These are phyloP conservation scores for Heteromurus nitidus DNA, from an alignment of 2,888 invertebrate species.

Conservation along the genomic window DNA sequence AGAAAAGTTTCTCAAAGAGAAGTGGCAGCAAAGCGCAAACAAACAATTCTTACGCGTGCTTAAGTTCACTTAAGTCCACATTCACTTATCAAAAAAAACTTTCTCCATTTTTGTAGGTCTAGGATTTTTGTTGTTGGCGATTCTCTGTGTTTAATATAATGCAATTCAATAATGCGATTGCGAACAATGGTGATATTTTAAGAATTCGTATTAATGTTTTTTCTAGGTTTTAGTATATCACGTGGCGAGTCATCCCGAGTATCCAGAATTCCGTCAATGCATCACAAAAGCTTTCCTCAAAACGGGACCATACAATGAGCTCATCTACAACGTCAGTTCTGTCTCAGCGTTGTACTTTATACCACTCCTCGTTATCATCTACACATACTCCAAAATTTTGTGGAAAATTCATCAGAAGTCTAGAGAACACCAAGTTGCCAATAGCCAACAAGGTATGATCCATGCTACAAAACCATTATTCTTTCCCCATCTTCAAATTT, in stretches of 20 bases:
- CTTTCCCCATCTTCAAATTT: too few relatives aligned
- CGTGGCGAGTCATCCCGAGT: conserved; percentile 81
- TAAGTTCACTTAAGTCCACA: too few relatives aligned
- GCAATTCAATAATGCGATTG: too few relatives aligned
- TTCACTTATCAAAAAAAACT: background rate
- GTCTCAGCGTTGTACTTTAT: conserved; percentile 85
- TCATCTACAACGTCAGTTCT: conserved; percentile 84
- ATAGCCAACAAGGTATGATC: conserved; percentile 37
- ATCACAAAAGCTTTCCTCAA: conserved; percentile 84
- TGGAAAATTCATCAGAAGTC: conserved; percentile 84
- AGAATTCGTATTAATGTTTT: conserved; percentile 43
- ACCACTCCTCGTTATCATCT: conserved; percentile 83
- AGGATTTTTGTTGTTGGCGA: too few relatives aligned
- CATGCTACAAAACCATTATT: too few relatives aligned
- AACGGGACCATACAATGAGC: conserved; percentile 80
- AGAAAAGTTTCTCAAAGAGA: too few relatives aligned
- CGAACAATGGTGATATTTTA: too few relatives aligned
- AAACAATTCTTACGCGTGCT: too few relatives aligned
- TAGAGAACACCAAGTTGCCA: conserved; percentile 41
- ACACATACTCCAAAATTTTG: conserved; percentile 84
- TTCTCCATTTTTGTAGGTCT: background rate
- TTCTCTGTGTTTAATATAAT: too few relatives aligned
- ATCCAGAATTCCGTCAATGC: conserved; percentile 83
- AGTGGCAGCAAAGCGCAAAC: too few relatives aligned
- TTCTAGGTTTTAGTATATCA: conserved; percentile 85